Conservation (phyloP, 1,140 invertebrate species). For the Megathymus violae region DNA sequence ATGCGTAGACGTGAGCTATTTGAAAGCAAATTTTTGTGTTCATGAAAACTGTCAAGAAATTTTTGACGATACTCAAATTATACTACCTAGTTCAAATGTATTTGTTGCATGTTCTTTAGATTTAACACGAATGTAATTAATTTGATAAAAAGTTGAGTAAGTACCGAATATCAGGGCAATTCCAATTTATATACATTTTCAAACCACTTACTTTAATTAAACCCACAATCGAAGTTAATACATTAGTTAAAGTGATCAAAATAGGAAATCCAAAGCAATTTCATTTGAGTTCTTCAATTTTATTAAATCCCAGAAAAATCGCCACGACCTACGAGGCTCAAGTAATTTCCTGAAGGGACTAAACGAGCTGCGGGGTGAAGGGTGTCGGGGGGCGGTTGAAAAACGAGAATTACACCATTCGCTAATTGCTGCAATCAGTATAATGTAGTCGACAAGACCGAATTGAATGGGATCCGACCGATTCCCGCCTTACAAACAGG, state of each 20-base stretch:
- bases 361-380: constrained; percentile 44
- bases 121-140: no score
- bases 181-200: constrained; percentile 62
- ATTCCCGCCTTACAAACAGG: constrained; percentile 58
- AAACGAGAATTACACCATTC: constrained; percentile 80
- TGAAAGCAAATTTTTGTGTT: no score
- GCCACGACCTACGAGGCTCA: constrained; percentile 67
- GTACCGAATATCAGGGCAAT: constrained; percentile 48
- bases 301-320: constrained; percentile 75
- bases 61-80: no score
- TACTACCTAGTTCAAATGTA: no score
- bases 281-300: constrained; percentile 71
- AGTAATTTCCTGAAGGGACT: constrained; percentile 76
- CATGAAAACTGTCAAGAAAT: no score
- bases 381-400: constrained; percentile 54
- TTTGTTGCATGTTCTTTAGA: no score
- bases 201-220: constrained; percentile 72
- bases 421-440: constrained; percentile 81
- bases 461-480: constrained; percentile 61
- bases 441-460: constrained; percentile 78
- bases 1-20: no score
- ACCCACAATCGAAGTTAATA: constrained; percentile 58
- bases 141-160: no score
- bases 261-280: constrained; percentile 73
- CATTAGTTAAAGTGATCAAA: constrained; percentile 61